phyloP scores from a whole-genome alignment of 2,113 vertebrate genomes.

The Chrysemys picta region DNA sequence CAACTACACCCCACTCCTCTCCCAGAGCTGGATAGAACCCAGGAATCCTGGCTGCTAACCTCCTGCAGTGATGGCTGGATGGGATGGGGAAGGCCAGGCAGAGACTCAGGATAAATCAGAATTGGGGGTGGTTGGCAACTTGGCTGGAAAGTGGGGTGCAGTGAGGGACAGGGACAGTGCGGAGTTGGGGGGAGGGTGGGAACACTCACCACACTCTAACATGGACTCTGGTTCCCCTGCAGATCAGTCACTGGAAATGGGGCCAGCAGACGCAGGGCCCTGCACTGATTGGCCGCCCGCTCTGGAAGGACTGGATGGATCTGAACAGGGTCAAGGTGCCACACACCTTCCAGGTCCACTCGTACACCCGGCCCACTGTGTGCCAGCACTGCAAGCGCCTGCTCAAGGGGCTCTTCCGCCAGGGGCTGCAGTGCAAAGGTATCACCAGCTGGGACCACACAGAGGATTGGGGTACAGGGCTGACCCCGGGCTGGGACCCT shows the following conservation, averaged over 20 bases:
- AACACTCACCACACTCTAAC: background rate
- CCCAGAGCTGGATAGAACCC: background rate
- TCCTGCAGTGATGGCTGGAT: background rate
- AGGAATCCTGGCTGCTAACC: background rate
- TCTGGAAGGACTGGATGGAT: background rate
- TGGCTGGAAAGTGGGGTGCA: background rate
- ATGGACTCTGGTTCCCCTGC: background rate
- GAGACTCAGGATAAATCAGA: background rate
- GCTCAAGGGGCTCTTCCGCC: background rate
- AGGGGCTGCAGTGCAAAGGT: background rate
- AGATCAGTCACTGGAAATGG: background rate
- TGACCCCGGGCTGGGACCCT: background rate
- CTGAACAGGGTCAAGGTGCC: background rate
- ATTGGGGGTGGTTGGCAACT: background rate
- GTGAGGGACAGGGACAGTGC: background rate
- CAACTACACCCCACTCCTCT: background rate
- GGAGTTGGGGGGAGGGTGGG: background rate
- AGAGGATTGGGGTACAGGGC: background rate
- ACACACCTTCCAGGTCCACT: background rate
- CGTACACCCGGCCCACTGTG: background rate
- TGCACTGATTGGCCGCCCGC: background rate
- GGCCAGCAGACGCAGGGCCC: background rate
- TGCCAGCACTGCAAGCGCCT: background rate
- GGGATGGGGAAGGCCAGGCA: background rate
- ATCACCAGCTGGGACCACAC: background rate